Percentiles rank a stretch among this genome's conserved stretches.
Conservation (phyloP, 2,113 vertebrate genomes). For the Otolemur garnettii region DNA sequence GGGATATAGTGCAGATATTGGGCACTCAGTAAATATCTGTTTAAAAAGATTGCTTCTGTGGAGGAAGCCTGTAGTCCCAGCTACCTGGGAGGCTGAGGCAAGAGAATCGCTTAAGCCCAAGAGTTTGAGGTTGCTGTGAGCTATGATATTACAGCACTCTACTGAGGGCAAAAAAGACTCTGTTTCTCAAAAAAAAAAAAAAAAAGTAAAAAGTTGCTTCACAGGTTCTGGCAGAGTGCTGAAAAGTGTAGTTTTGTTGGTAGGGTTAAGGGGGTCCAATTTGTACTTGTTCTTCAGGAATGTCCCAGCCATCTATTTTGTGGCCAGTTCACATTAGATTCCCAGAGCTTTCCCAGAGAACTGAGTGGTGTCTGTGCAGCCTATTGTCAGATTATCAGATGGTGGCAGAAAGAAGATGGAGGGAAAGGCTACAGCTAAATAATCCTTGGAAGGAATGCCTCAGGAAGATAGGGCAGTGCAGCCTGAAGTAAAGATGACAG, state of each 20-base stretch:
- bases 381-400: not conserved
- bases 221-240: not conserved
- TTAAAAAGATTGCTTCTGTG: not conserved
- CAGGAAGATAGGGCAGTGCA: not conserved
- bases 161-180: no score
- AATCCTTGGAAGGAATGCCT: not conserved
- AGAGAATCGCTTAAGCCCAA: no score
- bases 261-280: not conserved
- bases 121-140: no score
- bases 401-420: not conserved
- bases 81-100: no score
- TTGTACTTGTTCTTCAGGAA: not conserved
- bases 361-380: no score
- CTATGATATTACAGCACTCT: no score
- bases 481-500: not conserved
- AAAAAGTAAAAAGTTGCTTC: not conserved
- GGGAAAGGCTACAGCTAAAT: not conserved
- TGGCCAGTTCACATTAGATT: not conserved
- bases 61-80: no score
- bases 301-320: not conserved
- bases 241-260: not conserved
- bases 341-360: not conserved
- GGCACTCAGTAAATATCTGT: not conserved
- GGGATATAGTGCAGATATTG: not conserved
- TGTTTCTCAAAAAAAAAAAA: no score